A percentile compares a stretch with the other conserved stretches of the same genome.
phyloP scores from a whole-genome alignment of 1,140 invertebrate genomes.

The Drosophila grimshawi region DNA sequence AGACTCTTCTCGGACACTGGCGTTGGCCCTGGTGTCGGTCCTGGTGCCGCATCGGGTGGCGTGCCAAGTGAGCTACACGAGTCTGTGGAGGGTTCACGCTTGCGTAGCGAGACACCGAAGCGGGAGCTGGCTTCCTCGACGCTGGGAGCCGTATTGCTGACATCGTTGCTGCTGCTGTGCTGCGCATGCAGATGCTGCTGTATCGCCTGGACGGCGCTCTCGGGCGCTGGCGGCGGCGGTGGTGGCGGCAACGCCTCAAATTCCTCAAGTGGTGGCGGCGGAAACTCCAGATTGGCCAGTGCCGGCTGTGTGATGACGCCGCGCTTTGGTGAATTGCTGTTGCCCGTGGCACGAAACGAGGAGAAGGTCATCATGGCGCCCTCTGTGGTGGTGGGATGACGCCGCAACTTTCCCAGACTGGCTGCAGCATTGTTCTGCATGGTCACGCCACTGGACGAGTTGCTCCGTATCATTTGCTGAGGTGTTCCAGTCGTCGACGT shows the following conservation, averaged over 20 bases:
- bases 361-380: conserved; percentile 85
- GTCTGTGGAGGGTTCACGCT: conserved; percentile 88
- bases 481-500: conserved; percentile 34
- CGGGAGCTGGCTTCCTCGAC: conserved; percentile 89
- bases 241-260: conserved; percentile 85
- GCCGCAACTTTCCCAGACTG: conserved; percentile 85
- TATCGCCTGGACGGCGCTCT: conserved; percentile 69
- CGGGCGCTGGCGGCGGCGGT: conserved; percentile 77
- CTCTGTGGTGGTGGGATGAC: conserved; percentile 85
- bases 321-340: conserved; percentile 86
- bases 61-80: conserved; percentile 85
- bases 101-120: conserved; percentile 89
- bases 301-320: conserved; percentile 85
- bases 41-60: conserved; percentile 69
- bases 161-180: conserved; percentile 85
- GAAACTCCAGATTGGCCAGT: conserved; percentile 93
- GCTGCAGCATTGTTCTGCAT: conserved; percentile 86
- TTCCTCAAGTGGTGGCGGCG: conserved; percentile 90
- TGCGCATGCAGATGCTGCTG: conserved; percentile 74
- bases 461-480: conserved; percentile 92
- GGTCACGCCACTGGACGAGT: conserved; percentile 92
- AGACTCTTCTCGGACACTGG: conserved; percentile 48
- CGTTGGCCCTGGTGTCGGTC: conserved; percentile 50
- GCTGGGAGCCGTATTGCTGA: conserved; percentile 88
- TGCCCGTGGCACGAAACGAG: conserved; percentile 79